phyloP scores from a whole-genome alignment of 2,888 invertebrate species.

The Lymantria monacha region DNA sequence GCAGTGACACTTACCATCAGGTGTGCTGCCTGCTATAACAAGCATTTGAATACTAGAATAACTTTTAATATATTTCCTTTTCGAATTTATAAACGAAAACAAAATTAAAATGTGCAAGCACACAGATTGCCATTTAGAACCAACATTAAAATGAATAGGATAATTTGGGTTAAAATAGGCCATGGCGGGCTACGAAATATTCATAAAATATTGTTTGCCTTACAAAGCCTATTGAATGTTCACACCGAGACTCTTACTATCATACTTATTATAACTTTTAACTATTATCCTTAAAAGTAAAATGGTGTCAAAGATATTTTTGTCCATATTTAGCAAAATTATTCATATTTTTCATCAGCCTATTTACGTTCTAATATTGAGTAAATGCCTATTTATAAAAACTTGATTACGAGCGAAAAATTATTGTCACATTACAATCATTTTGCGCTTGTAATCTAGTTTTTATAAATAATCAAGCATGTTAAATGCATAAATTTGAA shows the following conservation, averaged over 20 bases:
- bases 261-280: conserved; percentile 4
- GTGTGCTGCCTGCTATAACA: too few relatives aligned
- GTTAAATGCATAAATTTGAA: too few relatives aligned
- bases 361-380: too few relatives aligned
- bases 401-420: too few relatives aligned
- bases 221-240: conserved; percentile 32
- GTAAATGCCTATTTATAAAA: too few relatives aligned
- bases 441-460: too few relatives aligned
- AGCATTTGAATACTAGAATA: background rate
- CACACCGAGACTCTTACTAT: conserved; percentile 14
- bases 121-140: conserved; percentile 33
- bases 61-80: background rate
- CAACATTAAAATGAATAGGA: conserved; percentile 42
- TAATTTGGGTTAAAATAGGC: conserved; percentile 39
- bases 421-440: too few relatives aligned
- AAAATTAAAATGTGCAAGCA: conserved; percentile 23
- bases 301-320: too few relatives aligned
- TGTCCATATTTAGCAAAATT: too few relatives aligned
- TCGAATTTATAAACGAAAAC: conserved; percentile 2
- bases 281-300: background rate
- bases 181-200: conserved; percentile 38
- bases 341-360: too few relatives aligned
- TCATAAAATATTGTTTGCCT: conserved; percentile 37
- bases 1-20: too few relatives aligned
- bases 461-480: too few relatives aligned